Evolutionary conservation across 2,888 invertebrate species (phyloP).

Genomic region (Caenorhabditis uteleia): DNA sequence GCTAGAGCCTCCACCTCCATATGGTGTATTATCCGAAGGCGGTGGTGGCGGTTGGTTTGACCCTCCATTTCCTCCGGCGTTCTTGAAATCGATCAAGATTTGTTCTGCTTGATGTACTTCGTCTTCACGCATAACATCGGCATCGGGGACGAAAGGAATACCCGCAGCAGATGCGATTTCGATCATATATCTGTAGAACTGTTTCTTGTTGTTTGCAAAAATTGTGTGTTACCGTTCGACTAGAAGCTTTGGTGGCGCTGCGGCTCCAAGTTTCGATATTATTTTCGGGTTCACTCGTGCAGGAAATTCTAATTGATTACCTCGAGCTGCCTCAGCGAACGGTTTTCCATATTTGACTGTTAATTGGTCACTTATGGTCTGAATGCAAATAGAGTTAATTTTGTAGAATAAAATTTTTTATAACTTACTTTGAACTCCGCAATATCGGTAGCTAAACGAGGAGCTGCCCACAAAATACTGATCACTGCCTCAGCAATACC

Average conservation of each 20-base stretch:
- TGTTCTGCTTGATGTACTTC: slow-evolving; percentile 64
- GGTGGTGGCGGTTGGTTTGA: slow-evolving; percentile 31
- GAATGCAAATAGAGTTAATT: slow-evolving; percentile 70
- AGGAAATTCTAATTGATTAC: slow-evolving; percentile 77
- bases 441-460: slow-evolving; percentile 78
- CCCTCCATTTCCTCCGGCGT: slow-evolving; percentile 40
- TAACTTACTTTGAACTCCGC: slow-evolving; percentile 68
- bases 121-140: slow-evolving; percentile 75
- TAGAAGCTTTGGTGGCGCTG: slow-evolving; percentile 91
- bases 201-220: not conserved
- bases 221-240: slow-evolving; percentile 81
- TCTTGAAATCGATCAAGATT: slow-evolving; percentile 69
- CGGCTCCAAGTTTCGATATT: slow-evolving; percentile 88
- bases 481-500: slow-evolving; percentile 94
- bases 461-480: slow-evolving; percentile 95
- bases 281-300: slow-evolving; percentile 63
- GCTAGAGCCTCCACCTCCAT: slow-evolving; percentile 17
- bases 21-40: slow-evolving; percentile 1
- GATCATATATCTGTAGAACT: slow-evolving; percentile 76
- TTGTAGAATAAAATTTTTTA: not conserved
- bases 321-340: slow-evolving; percentile 86
- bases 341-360: slow-evolving; percentile 90
- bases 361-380: slow-evolving; percentile 85
- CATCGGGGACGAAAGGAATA: slow-evolving; percentile 92
- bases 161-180: slow-evolving; percentile 96